A percentile compares a stretch with the other conserved stretches of the same genome.
Evolutionary conservation across 2,797 vertebrate species (phyloP).

Genomic region (Podargus strigoides): DNA sequence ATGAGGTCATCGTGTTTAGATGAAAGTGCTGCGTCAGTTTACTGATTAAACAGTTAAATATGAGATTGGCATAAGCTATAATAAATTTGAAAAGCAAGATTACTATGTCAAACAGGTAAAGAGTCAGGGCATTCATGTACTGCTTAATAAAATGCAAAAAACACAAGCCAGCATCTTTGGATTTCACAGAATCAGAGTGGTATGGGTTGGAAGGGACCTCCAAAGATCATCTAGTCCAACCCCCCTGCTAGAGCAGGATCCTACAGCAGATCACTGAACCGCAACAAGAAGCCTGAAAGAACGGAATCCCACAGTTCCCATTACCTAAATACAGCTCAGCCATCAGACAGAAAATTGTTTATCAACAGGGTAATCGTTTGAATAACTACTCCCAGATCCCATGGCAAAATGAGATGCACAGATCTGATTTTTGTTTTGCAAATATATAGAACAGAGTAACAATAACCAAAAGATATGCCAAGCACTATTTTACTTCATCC

Average conservation of each 20-base stretch:
- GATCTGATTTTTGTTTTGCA: background rate
- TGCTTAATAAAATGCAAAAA: background rate
- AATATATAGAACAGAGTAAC: background rate
- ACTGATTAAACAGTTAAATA: background rate
- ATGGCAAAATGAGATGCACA: background rate
- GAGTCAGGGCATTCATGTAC: background rate
- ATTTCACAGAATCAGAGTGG: too few species aligned
- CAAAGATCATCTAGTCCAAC: too few species aligned
- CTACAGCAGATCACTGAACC: background rate
- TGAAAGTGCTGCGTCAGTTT: background rate
- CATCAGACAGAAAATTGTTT: background rate
- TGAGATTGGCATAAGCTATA: background rate
- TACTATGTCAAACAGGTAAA: background rate
- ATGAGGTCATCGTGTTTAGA: background rate
- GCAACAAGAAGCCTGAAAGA: background rate
- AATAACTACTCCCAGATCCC: background rate
- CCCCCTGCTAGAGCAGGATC: too few species aligned
- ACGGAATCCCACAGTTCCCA: background rate
- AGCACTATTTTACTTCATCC: background rate
- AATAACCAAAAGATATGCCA: background rate
- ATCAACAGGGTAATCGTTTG: background rate
- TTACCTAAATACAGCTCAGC: background rate
- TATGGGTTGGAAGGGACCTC: too few species aligned
- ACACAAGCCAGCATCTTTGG: background rate
- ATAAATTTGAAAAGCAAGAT: background rate